Evolutionary conservation across 1,140 invertebrate species (phyloP).

Genomic region (Maconellicoccus hirsutus): DNA sequence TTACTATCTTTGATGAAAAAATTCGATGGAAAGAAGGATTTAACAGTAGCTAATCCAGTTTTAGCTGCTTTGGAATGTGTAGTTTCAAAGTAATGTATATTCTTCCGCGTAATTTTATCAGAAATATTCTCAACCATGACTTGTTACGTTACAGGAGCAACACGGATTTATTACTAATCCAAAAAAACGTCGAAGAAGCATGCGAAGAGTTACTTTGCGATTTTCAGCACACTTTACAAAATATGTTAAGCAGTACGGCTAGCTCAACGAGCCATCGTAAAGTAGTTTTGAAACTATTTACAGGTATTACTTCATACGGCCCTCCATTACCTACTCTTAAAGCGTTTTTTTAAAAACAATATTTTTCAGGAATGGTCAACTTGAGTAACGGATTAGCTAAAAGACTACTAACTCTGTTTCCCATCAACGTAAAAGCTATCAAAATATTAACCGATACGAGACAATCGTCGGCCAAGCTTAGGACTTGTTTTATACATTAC

Average conservation of each 20-base stretch:
- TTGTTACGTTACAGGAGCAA: not conserved
- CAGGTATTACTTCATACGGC: not conserved
- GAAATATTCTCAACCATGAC: not conserved
- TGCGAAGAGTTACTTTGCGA: not conserved
- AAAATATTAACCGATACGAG: not conserved
- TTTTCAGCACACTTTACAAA: not conserved
- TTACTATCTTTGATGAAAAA: not conserved
- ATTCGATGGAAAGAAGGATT: slow-evolving; percentile 8
- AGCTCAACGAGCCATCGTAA: not conserved
- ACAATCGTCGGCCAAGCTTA: not conserved
- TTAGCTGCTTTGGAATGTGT: not conserved
- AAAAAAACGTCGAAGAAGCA: slow-evolving; percentile 16
- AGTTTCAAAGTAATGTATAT: not conserved
- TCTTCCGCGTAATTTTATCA: not conserved
- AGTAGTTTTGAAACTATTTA: slow-evolving; percentile 4
- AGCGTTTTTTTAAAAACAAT: too few relatives aligned
- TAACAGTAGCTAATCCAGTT: not conserved
- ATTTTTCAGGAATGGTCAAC: not conserved
- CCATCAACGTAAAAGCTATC: not conserved
- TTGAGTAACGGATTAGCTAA: slow-evolving; percentile 11
- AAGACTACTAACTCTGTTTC: not conserved
- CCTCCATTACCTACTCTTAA: too few relatives aligned
- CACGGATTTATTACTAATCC: not conserved
- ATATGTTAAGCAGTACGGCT: not conserved
- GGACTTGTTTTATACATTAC: not conserved